Conservation (phyloP, 2,888 invertebrate genomes). For the Ormyrus rosae region DNA sequence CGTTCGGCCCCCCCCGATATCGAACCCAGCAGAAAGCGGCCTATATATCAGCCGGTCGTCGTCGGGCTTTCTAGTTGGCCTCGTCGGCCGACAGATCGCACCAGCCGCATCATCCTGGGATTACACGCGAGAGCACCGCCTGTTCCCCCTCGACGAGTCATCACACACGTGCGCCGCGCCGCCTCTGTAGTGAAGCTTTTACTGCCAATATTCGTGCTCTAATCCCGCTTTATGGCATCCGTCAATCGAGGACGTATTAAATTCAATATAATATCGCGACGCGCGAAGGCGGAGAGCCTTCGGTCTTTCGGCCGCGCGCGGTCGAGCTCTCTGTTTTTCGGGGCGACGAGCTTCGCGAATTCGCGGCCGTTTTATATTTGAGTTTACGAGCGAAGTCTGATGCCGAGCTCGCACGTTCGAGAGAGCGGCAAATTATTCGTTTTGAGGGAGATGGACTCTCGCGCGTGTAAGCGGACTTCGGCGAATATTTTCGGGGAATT, state of each 20-base stretch:
- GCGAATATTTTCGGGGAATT: too few species aligned
- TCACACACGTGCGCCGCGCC: neutral
- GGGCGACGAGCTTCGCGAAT: neutral
- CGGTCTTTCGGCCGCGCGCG: neutral
- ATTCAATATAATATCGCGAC: conserved; percentile 52
- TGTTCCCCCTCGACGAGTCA: conserved; percentile 15
- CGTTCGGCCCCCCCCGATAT: too few species aligned
- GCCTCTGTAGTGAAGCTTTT: conserved; percentile 50
- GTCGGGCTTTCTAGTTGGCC: conserved; percentile 19
- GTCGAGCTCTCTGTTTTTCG: too few species aligned
- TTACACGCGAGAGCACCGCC: conserved; percentile 61
- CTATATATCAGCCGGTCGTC: conserved; percentile 31
- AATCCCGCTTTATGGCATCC: conserved; percentile 54
- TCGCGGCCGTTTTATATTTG: conserved; percentile 37
- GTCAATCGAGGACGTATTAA: conserved; percentile 52
- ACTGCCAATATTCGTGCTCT: conserved; percentile 60
- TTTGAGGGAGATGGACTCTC: neutral
- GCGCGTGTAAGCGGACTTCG: too few species aligned
- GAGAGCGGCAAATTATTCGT: conserved; percentile 21
- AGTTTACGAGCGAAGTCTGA: conserved; percentile 29
- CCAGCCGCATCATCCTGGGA: conserved; percentile 60
- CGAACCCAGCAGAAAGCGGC: neutral
- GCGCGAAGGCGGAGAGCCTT: conserved; percentile 3
- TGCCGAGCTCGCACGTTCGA: neutral
- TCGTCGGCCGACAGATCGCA: conserved; percentile 63